phyloP scores from a whole-genome alignment of 2,888 invertebrate genomes.

The Tenthredo distinguenda region DNA sequence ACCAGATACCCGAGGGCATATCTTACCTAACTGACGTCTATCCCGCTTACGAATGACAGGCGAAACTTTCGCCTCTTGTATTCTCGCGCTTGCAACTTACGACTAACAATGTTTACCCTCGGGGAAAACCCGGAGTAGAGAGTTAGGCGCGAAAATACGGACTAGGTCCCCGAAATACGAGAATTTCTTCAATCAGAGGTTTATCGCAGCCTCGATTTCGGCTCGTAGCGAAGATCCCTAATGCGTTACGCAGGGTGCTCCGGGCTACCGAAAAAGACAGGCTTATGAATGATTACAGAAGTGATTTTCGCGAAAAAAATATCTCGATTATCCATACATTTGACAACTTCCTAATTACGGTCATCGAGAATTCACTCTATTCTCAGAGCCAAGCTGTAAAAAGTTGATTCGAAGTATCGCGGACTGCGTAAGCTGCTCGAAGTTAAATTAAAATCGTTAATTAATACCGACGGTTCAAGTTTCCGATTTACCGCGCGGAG shows the following conservation, averaged over 20 bases:
- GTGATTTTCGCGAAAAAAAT: not conserved
- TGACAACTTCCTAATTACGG: not conserved
- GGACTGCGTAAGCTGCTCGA: not conserved
- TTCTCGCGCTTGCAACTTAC: slow-evolving; percentile 21
- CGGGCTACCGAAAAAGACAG: not conserved
- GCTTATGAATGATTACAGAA: not conserved
- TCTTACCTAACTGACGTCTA: slow-evolving; percentile 18
- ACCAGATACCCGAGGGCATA: slow-evolving; percentile 12
- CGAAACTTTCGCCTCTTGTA: slow-evolving; percentile 31
- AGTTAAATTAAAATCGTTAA: slow-evolving; percentile 15
- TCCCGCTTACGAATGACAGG: not conserved
- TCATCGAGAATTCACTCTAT: not conserved
- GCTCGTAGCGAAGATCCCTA: not conserved
- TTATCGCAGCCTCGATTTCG: not conserved
- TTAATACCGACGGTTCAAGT: slow-evolving; percentile 18
- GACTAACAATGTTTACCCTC: slow-evolving; percentile 45
- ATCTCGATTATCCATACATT: not conserved
- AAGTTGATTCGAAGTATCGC: not conserved
- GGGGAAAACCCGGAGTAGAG: not conserved
- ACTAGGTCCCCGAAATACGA: not conserved
- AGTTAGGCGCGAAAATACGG: not conserved
- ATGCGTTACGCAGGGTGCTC: not conserved
- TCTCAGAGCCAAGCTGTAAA: not conserved
- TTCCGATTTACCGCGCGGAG: not conserved
- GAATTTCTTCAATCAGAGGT: not conserved